Conservation (phyloP, 2,888 invertebrate species). For the Heliconius cydno region DNA sequence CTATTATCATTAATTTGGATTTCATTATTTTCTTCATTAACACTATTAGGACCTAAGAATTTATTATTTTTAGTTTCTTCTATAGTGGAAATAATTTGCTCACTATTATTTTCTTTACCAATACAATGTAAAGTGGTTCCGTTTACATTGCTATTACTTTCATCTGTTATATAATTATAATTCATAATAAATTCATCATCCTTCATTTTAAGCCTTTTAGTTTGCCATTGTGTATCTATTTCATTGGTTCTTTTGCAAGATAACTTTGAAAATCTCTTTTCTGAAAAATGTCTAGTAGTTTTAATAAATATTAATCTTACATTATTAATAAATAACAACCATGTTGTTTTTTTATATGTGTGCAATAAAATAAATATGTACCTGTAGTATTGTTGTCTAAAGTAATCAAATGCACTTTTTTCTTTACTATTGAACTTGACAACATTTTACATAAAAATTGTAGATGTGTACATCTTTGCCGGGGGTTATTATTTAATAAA, state of each 20-base stretch:
- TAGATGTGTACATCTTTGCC: slow-evolving; percentile 60
- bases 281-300: neutral
- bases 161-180: slow-evolving; percentile 49
- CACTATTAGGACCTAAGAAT: neutral
- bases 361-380: slow-evolving; percentile 32
- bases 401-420: slow-evolving; percentile 60
- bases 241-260: slow-evolving; percentile 31
- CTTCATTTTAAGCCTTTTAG: slow-evolving; percentile 48
- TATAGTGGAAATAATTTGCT: neutral
- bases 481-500: slow-evolving; percentile 55
- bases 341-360: neutral
- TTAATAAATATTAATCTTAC: slow-evolving; percentile 27
- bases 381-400: slow-evolving; percentile 52
- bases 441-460: slow-evolving; percentile 60
- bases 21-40: slow-evolving; percentile 38
- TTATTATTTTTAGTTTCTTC: slow-evolving; percentile 16
- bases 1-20: neutral
- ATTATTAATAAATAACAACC: neutral
- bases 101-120: slow-evolving; percentile 39
- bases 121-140: slow-evolving; percentile 37
- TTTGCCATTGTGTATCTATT: slow-evolving; percentile 9
- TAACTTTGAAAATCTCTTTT: neutral
- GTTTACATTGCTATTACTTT: slow-evolving; percentile 41
- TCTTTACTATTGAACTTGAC: slow-evolving; percentile 51
- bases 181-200: slow-evolving; percentile 48